Evolutionary conservation across 2,888 invertebrate genomes (phyloP).

Genomic region (Pantelozetes paolii): DNA sequence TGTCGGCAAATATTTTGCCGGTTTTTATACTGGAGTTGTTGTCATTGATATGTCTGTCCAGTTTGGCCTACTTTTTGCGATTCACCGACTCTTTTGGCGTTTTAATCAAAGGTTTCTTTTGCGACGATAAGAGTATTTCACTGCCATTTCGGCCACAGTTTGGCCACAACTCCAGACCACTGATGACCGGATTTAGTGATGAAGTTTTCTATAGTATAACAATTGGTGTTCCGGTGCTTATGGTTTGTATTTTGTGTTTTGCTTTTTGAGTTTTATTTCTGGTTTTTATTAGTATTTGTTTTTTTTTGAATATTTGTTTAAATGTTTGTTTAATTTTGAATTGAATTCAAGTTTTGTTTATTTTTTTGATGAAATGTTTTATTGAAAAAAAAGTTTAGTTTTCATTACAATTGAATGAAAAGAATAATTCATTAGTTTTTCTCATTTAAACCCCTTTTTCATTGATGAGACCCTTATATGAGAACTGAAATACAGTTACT

Average conservation of each 20-base stretch:
- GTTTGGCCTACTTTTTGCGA: constrained; percentile 40
- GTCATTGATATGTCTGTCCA: constrained; percentile 25
- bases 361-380: too few relatives aligned
- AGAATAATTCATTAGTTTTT: neutral
- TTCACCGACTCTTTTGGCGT: constrained; percentile 40
- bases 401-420: neutral
- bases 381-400: too few relatives aligned
- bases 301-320: too few relatives aligned
- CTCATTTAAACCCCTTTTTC: neutral
- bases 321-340: too few relatives aligned
- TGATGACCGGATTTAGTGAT: constrained; percentile 10
- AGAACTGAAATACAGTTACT: neutral
- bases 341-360: too few relatives aligned
- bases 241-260: neutral
- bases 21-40: constrained; percentile 40
- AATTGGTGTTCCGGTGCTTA: neutral
- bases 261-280: too few relatives aligned
- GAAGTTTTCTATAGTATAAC: neutral
- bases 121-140: constrained; percentile 28
- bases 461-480: neutral
- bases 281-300: too few relatives aligned
- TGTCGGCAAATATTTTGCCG: constrained; percentile 33
- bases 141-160: constrained; percentile 11
- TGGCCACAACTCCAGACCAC: neutral
- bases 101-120: constrained; percentile 21